These are phyloP conservation scores for Cyrtodaria siliqua DNA, from an alignment of 2,888 invertebrate species.

Conservation along the genomic window DNA sequence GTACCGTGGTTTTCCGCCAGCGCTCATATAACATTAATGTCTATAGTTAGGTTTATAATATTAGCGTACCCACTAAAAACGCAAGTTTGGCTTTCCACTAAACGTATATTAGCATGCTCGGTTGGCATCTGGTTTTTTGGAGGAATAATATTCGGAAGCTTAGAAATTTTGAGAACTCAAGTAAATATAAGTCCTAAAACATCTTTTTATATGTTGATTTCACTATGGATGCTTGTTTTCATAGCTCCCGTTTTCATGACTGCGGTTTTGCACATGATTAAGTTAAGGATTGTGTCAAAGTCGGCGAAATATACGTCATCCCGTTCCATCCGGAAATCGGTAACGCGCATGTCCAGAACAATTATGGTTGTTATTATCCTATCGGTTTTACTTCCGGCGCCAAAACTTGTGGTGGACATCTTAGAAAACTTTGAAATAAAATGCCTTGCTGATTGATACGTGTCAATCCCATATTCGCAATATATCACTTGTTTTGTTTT, in stretches of 20 bases:
- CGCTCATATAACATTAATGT: slow-evolving; percentile 12
- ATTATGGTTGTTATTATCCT: slow-evolving; percentile 13
- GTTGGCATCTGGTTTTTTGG: slow-evolving; percentile 9
- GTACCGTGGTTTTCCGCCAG: slow-evolving; percentile 19
- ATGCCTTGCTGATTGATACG: not conserved
- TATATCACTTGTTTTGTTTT: slow-evolving; percentile 5
- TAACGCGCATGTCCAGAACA: slow-evolving; percentile 11
- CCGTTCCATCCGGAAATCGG: not conserved
- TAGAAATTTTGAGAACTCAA: not conserved
- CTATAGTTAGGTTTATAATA: slow-evolving; percentile 11
- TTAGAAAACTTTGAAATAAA: not conserved
- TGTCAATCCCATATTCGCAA: not conserved
- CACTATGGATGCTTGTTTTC: slow-evolving; percentile 3
- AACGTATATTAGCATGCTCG: slow-evolving; percentile 4
- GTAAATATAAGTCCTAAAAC: not conserved
- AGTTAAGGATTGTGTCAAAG: slow-evolving; percentile 7
- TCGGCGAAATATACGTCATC: not conserved
- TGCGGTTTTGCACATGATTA: slow-evolving; percentile 7
- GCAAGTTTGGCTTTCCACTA: slow-evolving; percentile 9
- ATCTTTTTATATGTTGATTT: not conserved
- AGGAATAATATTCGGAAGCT: not conserved
- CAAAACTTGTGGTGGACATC: slow-evolving; percentile 7
- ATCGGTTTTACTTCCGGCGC: slow-evolving; percentile 11
- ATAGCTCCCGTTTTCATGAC: slow-evolving; percentile 9
- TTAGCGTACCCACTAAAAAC: slow-evolving; percentile 18